Base-by-base conservation (phyloP, 2,113 vertebrate species). In the Euleptes europaea region DNA sequence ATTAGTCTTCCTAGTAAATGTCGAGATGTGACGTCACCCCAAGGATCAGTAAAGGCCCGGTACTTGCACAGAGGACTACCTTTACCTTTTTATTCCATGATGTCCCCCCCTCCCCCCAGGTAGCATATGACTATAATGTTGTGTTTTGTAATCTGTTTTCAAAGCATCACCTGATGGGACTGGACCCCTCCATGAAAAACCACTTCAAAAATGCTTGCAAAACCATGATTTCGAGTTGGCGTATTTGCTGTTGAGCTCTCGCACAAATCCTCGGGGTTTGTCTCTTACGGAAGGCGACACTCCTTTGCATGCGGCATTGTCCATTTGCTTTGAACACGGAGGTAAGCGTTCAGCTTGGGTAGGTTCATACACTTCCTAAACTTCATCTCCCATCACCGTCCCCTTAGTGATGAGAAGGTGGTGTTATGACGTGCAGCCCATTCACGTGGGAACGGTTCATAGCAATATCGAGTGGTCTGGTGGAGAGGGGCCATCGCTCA, bases 301-400 rank as follows among this genome's bases (percentile, higher is more conserved):
- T 21, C 97, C 97, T 63, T 84, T 97, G 76, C 97, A 97, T 49
- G 96, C 94, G 40, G 96, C 97, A 0, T 90, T 97, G 75, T 94
- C 88, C 83, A 95, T 97, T 89, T 96, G 88, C 76, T 91, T 97
- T 60, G 94, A 94, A 42, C 91, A 92, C 5, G 94, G 88, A 86
- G 96, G 97, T 97, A 86, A 92, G 89, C 6, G 23, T 87, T 35
- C 57, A 69, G 26, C 54, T 44, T 63, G 33, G 57, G 3, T 0
- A 1, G 35, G 5, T 19, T 65, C 51, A 70, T 11, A 71, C 42
- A 15, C 28, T 63, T 63, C 13, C 19, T 49, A 35, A 60, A 11
- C 2, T 5, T 14, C 60, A 12, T 71, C 17, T 66, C 23, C 70
- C 21, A 0, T 12, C 13, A 21, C 3, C 38, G 2, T 82, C 35